Percentiles rank a stretch among this genome's conserved stretches.
Evolutionary conservation across 2,113 vertebrate genomes (phyloP).

Genomic region (Forbesichthys papilliferus): DNA sequence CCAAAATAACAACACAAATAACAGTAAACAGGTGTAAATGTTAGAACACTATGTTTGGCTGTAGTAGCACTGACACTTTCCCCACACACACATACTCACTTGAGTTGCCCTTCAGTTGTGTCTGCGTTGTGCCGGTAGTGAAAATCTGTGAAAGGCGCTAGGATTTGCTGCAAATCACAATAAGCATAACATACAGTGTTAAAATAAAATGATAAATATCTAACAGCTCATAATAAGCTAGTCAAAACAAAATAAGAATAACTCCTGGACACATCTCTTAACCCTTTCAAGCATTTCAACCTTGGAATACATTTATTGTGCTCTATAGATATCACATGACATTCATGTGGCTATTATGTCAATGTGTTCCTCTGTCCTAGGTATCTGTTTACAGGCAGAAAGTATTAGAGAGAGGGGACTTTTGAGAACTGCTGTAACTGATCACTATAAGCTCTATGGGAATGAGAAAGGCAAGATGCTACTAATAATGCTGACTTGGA

Average conservation of each 20-base stretch:
- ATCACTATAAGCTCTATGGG: conserved; percentile 58
- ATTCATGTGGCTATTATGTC: conserved; percentile 18
- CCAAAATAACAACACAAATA: conserved; percentile 29
- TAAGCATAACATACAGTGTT: not conserved
- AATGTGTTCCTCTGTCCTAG: conserved; percentile 3
- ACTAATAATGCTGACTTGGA: conserved; percentile 37
- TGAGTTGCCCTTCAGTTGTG: conserved; percentile 93
- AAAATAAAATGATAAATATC: not conserved
- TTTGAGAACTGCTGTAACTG: conserved; percentile 38
- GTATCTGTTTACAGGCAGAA: conserved; percentile 44
- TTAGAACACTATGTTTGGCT: conserved; percentile 45
- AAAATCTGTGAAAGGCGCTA: conserved; percentile 98
- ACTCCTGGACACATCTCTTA: not conserved
- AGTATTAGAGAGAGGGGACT: conserved; percentile 16
- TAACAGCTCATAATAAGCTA: conserved; percentile 5
- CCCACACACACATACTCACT: conserved; percentile 82
- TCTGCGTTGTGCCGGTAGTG: conserved; percentile 99
- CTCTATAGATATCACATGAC: conserved; percentile 33
- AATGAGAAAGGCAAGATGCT: conserved; percentile 32
- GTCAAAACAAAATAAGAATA: not conserved
- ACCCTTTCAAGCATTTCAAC: conserved; percentile 3
- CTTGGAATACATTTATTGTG: conserved; percentile 5
- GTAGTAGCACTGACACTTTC: conserved; percentile 22
- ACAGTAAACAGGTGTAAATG: conserved; percentile 43
- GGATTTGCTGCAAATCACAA: conserved; percentile 86